Evolutionary conservation across 2,113 vertebrate species (phyloP).

Genomic region (Castor canadensis): DNA sequence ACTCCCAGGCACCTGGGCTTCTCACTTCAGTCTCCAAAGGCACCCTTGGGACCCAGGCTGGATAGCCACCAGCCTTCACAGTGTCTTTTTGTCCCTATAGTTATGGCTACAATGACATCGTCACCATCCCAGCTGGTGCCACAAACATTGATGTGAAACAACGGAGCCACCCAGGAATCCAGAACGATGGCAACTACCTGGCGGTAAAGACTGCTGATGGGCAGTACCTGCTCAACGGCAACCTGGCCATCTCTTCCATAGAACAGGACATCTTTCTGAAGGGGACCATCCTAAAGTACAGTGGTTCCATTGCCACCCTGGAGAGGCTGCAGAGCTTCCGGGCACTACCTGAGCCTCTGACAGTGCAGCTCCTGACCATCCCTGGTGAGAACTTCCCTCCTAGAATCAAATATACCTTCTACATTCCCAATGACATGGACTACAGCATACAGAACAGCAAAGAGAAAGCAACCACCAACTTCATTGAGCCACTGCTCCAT

Average conservation of each 20-base stretch:
- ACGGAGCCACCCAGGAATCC: constrained; percentile 91
- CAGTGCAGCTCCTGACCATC: constrained; percentile 91
- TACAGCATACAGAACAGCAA: constrained; percentile 88
- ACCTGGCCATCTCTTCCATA: constrained; percentile 93
- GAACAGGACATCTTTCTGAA: constrained; percentile 94
- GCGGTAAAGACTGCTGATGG: constrained; percentile 90
- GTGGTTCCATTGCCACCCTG: constrained; percentile 93
- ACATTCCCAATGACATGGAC: constrained; percentile 89
- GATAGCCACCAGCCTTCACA: neutral
- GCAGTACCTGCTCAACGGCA: constrained; percentile 94
- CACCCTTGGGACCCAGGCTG: neutral
- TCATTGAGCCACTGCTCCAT: constrained; percentile 87
- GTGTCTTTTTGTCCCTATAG: constrained; percentile 79
- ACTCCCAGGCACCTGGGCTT: too few relatives aligned
- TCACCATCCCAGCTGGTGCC: constrained; percentile 94
- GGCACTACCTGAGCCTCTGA: constrained; percentile 90
- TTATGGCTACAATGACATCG: constrained; percentile 95
- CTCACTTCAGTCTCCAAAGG: neutral
- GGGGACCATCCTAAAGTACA: constrained; percentile 95
- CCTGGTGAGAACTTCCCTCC: constrained; percentile 87
- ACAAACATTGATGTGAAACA: constrained; percentile 98
- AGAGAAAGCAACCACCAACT: constrained; percentile 85
- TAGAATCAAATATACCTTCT: constrained; percentile 95
- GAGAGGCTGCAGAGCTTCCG: constrained; percentile 96
- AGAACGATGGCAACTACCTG: constrained; percentile 95